Evolutionary conservation across 30 jellyfish, hydroid and myxozoan genomes (phyloP).

Genomic region (Haliclystus octoradiatus): DNA sequence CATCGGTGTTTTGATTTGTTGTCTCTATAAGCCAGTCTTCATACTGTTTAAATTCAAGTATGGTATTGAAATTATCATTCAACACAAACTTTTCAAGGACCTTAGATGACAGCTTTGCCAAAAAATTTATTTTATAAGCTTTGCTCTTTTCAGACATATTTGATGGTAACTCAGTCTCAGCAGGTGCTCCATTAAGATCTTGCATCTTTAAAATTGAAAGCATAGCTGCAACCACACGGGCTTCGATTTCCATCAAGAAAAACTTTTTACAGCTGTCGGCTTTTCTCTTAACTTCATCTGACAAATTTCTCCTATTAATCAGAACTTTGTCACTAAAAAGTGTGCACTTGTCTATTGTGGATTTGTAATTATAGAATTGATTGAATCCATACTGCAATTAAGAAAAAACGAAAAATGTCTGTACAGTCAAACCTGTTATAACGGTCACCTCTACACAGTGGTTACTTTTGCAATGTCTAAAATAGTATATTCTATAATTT

Average conservation of each 20-base stretch:
- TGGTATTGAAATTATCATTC: constrained; percentile 7
- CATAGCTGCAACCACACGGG: constrained; percentile 6
- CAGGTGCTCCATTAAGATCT: constrained; percentile 4
- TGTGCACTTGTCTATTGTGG: constrained; percentile 14
- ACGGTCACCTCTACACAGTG: too few relatives aligned
- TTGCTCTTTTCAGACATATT: not conserved
- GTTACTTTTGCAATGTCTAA: too few relatives aligned
- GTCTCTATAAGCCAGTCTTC: constrained; percentile 7
- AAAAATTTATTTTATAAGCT: not conserved
- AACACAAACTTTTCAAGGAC: constrained; percentile 1
- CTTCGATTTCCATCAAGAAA: constrained; percentile 14
- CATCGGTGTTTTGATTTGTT: constrained; percentile 5
- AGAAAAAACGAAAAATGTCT: not conserved
- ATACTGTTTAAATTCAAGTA: constrained; percentile 5
- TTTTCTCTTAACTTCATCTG: constrained; percentile 6
- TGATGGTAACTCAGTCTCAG: constrained; percentile 10
- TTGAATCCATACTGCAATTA: constrained; percentile 7
- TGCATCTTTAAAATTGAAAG: constrained; percentile 4
- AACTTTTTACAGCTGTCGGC: constrained; percentile 5
- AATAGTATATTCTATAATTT: not conserved
- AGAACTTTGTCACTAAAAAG: constrained; percentile 13
- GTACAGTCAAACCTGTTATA: not conserved
- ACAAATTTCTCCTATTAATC: constrained; percentile 10
- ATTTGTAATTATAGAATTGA: constrained; percentile 7
- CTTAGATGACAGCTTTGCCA: constrained; percentile 3